Evolutionary conservation across 2,888 invertebrate genomes (phyloP).

Genomic region (Drosophila kuntzei): DNA sequence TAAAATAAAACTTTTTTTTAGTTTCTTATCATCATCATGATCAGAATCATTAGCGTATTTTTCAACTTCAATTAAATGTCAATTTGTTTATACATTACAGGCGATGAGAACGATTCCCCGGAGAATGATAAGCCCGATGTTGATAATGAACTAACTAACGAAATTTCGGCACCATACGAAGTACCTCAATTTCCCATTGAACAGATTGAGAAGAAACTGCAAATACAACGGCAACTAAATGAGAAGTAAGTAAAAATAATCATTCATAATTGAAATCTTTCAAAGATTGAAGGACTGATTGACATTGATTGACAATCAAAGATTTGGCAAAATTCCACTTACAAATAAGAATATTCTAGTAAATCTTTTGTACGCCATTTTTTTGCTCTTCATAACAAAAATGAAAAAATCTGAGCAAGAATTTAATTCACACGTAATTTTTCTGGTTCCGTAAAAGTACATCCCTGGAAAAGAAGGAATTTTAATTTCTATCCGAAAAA

Average conservation of each 20-base stretch:
- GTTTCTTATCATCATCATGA: not conserved
- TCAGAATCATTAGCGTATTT: not conserved
- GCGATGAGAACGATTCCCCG: slow-evolving; percentile 65
- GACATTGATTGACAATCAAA: not conserved
- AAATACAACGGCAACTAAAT: slow-evolving; percentile 94
- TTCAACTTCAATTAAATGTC: slow-evolving; percentile 23
- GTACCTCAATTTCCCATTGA: slow-evolving; percentile 99
- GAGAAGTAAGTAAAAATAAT: slow-evolving; percentile 89
- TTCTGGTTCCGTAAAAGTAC: no score
- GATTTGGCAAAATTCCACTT: not conserved
- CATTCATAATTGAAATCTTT: not conserved
- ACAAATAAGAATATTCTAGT: not conserved
- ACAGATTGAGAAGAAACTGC: slow-evolving; percentile 96
- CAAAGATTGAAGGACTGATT: not conserved
- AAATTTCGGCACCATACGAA: slow-evolving; percentile 98
- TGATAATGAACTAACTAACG: slow-evolving; percentile 87
- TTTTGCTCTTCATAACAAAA: not conserved
- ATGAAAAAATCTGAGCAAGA: not conserved
- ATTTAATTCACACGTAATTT: not conserved
- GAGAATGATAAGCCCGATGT: slow-evolving; percentile 62
- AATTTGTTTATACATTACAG: slow-evolving; percentile 61
- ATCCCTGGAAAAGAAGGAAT: no score
- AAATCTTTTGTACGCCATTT: not conserved
- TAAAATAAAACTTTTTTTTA: not conserved
- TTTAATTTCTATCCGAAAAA: no score